Base-by-base conservation (phyloP, 2,113 vertebrate genomes). In the Anolis carolinensis region DNA sequence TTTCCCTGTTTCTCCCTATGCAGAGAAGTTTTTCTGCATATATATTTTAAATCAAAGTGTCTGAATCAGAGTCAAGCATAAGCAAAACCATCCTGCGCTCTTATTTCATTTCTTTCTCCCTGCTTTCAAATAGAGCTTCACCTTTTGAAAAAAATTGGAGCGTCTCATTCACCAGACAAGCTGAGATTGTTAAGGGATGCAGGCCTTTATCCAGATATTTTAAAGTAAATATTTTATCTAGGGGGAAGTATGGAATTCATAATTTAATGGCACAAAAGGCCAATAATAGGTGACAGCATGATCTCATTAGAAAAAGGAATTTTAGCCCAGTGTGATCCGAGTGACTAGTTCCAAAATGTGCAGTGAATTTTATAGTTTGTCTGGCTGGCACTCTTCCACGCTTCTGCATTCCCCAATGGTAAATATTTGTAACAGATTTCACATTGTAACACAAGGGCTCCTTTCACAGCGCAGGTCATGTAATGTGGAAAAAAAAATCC, bases 351-450 rank as follows among this genome's bases (percentile, higher is more conserved):
- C 97, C 95, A 97, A 97, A 98, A 97, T 98, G 97, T 97, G 97
- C 96, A 96, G 97, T 95, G 97, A 97, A 97, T 98, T 98, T 98
- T 98, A 98, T 97, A 97, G 97, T 97, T 95, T 50, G 98, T 98
- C 97, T 98, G 97, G 96, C 96, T 98, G 98, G 98, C 97, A 92
- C 94, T 91, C 92, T 89, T 96, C 98, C 98, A 98, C 90, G 94
- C 95, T 96, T 95, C 97, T 96, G 97, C 96, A 94, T 97, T 96
- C 97, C 96, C 96, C 96, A 95, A 95, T 95, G 97, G 97, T 98
- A 99, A 99, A 99, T 98, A 99, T 98, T 98, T 99, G 98, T 97
- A 99, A 98, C 98, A 98, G 97, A 98, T 98, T 99, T 98, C 96
- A 97, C 96, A 94, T 96, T 95, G 96, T 95, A 97, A 97, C 96